These are phyloP conservation scores for Pachyseris speciosa DNA, from an alignment of 64 coral and sea anemone species.

Conservation along the genomic window DNA sequence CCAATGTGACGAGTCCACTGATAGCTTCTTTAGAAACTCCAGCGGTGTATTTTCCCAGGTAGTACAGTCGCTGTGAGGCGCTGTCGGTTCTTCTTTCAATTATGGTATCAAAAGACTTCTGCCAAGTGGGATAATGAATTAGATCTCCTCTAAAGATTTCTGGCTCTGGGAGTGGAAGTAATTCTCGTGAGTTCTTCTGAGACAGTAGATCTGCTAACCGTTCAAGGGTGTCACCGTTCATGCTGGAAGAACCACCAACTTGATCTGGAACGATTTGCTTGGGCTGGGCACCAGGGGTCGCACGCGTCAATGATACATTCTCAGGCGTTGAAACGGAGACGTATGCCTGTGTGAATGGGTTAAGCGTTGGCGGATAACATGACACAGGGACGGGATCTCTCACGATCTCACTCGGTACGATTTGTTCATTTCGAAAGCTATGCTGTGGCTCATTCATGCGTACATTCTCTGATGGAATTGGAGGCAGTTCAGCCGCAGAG, in stretches of 20 bases:
- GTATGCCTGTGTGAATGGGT: background rate
- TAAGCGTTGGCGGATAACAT: background rate
- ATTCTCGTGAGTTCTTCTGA: background rate
- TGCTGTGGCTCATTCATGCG: background rate
- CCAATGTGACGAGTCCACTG: constrained; percentile 3
- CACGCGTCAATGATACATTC: background rate
- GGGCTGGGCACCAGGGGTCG: background rate
- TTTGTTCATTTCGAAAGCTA: background rate
- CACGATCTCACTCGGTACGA: background rate
- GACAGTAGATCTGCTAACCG: constrained; percentile 46
- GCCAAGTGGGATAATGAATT: constrained; percentile 54
- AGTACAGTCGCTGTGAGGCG: constrained; percentile 29
- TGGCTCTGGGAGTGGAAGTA: constrained; percentile 39
- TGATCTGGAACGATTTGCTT: background rate
- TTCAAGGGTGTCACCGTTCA: background rate
- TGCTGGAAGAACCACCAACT: background rate
- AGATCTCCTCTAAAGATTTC: constrained; percentile 54
- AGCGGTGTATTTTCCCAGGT: constrained; percentile 61
- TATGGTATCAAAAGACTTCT: constrained; percentile 56
- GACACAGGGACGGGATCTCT: background rate
- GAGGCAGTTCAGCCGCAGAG: background rate
- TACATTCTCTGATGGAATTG: background rate
- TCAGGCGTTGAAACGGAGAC: background rate
- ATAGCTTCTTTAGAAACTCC: no score
- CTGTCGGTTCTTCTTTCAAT: constrained; percentile 20